Base-by-base conservation (phyloP, 2,888 invertebrate genomes). In the Drosophila ezoana region DNA sequence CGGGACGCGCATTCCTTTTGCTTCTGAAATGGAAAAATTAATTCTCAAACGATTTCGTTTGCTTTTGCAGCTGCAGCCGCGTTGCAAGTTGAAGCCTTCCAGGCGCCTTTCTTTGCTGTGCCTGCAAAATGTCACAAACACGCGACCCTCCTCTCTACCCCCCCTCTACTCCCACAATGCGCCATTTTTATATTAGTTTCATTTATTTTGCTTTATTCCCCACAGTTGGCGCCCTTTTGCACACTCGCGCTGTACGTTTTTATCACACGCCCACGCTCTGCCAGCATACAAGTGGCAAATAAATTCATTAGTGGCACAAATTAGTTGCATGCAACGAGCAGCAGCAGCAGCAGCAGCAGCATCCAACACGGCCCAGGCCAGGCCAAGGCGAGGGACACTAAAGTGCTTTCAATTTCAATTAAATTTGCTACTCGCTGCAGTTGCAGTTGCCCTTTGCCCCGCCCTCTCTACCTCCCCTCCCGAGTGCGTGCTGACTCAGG, bases 321-420 rank as follows among this genome's bases (percentile, higher is more conserved):
- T 87, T 87, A 87, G 87, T 86, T 84, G 86, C 83, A 87, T 87
- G 86, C 87, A 87, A 78, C 81, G 59, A 53, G 57, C 57, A 62
- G 67, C 54, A 72, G 18, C 60, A 63, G 40, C 58, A 54, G 44
- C 48, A 43, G 41, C 52, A 41, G n/a, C 38, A 33, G 45, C 53
- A 59, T 44, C 57, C 44, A 57, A 5, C 23, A 51, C 37, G 33
- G 49, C 32, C 65, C 66, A 57, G 28, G 67, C 58, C 52, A 56
- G 52, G 72, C 61, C 81, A 69, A 68, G 63, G 64, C 77, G 64
- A 87, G 83, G 79, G 87, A 86, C 89, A 86, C 85, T 84, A 77
- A 86, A 89, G 89, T 89, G 89, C 85, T 86, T 89, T 86, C 89
- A 86, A 86, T 86, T 86, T 89, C 85, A 86, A 86, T 86, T 86